Base-by-base conservation (phyloP, 2,888 invertebrate species). In the Melinaea menophilus region DNA sequence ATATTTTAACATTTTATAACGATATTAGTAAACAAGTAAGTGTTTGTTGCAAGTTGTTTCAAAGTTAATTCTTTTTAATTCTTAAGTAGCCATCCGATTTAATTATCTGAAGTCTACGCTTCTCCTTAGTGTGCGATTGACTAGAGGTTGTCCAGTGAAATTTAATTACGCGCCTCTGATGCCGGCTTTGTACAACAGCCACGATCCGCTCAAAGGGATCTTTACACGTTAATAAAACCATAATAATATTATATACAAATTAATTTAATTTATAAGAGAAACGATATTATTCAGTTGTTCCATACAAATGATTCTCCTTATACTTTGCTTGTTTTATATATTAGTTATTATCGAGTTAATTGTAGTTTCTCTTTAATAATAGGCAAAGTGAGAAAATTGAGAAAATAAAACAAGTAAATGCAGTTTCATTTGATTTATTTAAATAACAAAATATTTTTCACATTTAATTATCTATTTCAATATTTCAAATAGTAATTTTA, bases 401-500 rank as follows among this genome's bases (percentile, higher is more conserved):
- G 3, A 35, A 56, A 59, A 51, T 51, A 34, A 59, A 61, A 61
- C 5, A 31, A 37, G 5, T 3, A 37, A 0, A 22, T 22, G 51
- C 55, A 55, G 55, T 60, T 61, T 58, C 41, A 48, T 71, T 72
- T 63, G 54, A 64, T 80, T 80, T 81, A 81, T 79, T 81, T 33
- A 75, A 79, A 79, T 74, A 80, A 78, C 73, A 72, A 75, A 79
- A 72, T 73, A 69, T 72, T 70, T 72, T 70, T 61, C 73, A 78
- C 77, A 74, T 56, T 72, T 72, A 74, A 65, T 68, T 66, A 67
- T 22, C 47, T 37, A 60, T 60, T 55, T 33, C n/a, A 54, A 60
- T 41, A 41, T 11, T 9, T 41, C 2, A 9, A 41, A 41, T 5
- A 41, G 41, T 41, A 41, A 37, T 37, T 37, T 37, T 41, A 3